Percentiles rank a stretch among this genome's conserved stretches.
Conservation (phyloP, 2,113 vertebrate species). For the Plecturocebus donacophilus region DNA sequence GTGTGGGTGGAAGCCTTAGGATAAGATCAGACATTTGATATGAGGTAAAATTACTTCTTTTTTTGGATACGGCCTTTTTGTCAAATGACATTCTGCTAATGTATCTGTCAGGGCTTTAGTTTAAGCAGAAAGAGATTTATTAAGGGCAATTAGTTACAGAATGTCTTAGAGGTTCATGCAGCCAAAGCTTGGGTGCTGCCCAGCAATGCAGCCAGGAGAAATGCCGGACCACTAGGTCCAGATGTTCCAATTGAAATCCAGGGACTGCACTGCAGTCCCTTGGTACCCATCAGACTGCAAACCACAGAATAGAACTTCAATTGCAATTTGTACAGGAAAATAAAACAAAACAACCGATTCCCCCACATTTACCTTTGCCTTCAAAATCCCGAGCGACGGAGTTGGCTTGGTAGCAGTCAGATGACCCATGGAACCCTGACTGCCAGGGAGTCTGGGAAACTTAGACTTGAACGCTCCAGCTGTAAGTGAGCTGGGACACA, state of each 20-base stretch:
- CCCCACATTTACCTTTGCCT: not conserved
- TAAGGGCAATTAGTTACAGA: not conserved
- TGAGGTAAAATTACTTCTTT: not conserved
- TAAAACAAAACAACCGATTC: not conserved
- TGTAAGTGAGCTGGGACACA: not conserved
- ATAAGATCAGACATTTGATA: not conserved
- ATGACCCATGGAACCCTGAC: not conserved
- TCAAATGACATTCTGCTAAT: not conserved
- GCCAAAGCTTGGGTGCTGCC: not conserved
- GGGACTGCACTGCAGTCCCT: not conserved
- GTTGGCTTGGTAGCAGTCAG: not conserved
- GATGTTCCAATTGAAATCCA: not conserved
- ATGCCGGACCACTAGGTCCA: accelerated
- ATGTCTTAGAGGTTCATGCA: not conserved
- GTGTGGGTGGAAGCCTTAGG: not conserved
- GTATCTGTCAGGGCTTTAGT: not conserved
- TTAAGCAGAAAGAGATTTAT: not conserved
- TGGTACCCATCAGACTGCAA: too few species aligned
- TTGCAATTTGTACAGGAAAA: not conserved
- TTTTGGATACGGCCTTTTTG: not conserved
- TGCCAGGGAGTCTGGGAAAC: not conserved
- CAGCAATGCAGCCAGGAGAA: not conserved
- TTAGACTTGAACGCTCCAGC: not conserved
- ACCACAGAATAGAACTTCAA: not conserved
- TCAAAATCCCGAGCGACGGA: not conserved